Base-by-base conservation (phyloP, 2,113 vertebrate genomes). In the Gymnocephalus cernua region DNA sequence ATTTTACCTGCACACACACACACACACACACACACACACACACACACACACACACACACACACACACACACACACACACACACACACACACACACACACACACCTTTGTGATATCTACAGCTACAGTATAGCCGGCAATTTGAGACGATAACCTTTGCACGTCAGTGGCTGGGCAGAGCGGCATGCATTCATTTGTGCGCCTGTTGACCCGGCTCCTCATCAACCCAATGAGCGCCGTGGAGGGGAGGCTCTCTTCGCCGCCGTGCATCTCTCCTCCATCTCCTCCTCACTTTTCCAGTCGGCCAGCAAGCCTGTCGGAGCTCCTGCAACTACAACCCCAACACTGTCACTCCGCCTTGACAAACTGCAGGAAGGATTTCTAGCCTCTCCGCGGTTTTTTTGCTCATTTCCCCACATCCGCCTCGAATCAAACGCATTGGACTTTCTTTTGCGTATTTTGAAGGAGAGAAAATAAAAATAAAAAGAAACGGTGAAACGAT, bases 191-290 rank as follows among this genome's bases (percentile, higher is more conserved):
- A 97, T 97, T 95, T 96, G 95, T 89, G 94, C 85, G 96, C 95
- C 95, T 93, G 94, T 94, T 95, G 97, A 96, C 97, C 96, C 96
- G 96, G 95, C 96, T 96, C 96, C 95, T 94, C 95, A 95, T 95
- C 96, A 95, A 95, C 95, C 97, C 97, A 97, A 97, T 97, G 96
- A 97, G 96, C 96, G 95, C 95, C 94, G 95, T 90, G 95, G 58
- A 95, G 96, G 96, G 96, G 97, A 96, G 97, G 97, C 96, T 96
- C 95, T 95, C 94, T 95, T 86, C 77, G 47, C 77, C 96, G 57
- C 86, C 88, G 82, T 69, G 68, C 90, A 72, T 88, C 89, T 96
- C 96, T 95, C 95, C 83, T 89, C 91, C 85, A 82, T 92, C 89
- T 92, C 91, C 86, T 91, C 87, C 96, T 96, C 96, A 96, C 96